phyloP scores from a whole-genome alignment of 2,888 invertebrate genomes.

The Plagiodera versicolora region DNA sequence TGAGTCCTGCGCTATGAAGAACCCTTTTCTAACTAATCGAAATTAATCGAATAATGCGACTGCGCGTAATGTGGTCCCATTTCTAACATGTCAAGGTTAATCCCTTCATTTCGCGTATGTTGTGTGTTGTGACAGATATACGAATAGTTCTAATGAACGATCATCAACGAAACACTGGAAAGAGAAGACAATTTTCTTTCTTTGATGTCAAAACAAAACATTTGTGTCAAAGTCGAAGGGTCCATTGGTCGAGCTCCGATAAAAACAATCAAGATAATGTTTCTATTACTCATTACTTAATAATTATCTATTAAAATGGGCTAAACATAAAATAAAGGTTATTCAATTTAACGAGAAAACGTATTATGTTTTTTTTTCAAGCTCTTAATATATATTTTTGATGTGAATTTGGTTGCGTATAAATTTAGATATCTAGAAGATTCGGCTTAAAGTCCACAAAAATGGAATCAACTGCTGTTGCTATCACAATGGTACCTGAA shows the following conservation, averaged over 20 bases:
- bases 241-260: no score
- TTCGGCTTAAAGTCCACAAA: not conserved
- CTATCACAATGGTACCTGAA: slow-evolving; percentile 28
- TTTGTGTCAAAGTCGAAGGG: no score
- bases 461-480: slow-evolving; percentile 19
- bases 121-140: not conserved
- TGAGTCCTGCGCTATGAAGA: not conserved
- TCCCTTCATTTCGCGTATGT: not conserved
- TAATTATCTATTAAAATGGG: slow-evolving; percentile 20
- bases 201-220: slow-evolving; percentile 13
- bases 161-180: not conserved
- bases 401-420: not conserved
- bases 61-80: not conserved
- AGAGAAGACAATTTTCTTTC: not conserved
- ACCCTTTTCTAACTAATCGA: not conserved
- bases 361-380: no score
- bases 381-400: not conserved
- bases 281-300: slow-evolving; percentile 7
- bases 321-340: not conserved
- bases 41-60: not conserved
- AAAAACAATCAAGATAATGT: not conserved
- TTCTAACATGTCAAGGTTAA: not conserved
- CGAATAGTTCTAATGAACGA: not conserved
- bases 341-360: no score
- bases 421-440: not conserved